phyloP scores from a whole-genome alignment of 2,888 invertebrate genomes.

The Amphiduros pacificus region DNA sequence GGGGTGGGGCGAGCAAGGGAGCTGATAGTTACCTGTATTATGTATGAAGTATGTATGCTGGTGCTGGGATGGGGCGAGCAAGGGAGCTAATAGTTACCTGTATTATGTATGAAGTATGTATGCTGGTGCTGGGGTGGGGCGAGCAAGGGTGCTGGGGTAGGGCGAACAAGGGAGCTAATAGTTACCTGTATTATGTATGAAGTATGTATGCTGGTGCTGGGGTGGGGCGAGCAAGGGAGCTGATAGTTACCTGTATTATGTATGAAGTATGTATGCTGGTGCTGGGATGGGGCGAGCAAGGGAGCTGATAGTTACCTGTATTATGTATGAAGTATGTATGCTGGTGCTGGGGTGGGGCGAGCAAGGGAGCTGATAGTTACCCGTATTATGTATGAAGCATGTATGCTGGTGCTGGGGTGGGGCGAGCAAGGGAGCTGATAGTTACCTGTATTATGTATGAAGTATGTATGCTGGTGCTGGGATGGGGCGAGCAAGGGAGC shows the following conservation, averaged over 20 bases:
- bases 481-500: conserved; percentile 34
- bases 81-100: conserved; percentile 50
- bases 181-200: conserved; percentile 9
- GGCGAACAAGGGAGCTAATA: conserved; percentile 58
- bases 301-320: conserved; percentile 50
- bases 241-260: conserved; percentile 44
- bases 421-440: conserved; percentile 40
- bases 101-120: conserved; percentile 1
- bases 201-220: conserved; percentile 4
- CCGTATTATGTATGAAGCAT: conserved; percentile 48
- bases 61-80: conserved; percentile 17
- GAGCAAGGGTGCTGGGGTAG: conserved; percentile 51
- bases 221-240: conserved; percentile 34
- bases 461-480: conserved; percentile 4
- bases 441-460: conserved; percentile 38
- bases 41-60: conserved; percentile 1
- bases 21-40: conserved; percentile 47
- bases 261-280: conserved; percentile 1
- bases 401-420: conserved; percentile 4
- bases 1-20: conserved; percentile 31
- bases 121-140: conserved; percentile 6
- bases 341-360: conserved; percentile 6
- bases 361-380: conserved; percentile 57
- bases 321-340: conserved; percentile 4
- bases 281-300: conserved; percentile 20